Evolutionary conservation across 2,113 vertebrate genomes (phyloP).

Genomic region (Piliocolobus tephrosceles): DNA sequence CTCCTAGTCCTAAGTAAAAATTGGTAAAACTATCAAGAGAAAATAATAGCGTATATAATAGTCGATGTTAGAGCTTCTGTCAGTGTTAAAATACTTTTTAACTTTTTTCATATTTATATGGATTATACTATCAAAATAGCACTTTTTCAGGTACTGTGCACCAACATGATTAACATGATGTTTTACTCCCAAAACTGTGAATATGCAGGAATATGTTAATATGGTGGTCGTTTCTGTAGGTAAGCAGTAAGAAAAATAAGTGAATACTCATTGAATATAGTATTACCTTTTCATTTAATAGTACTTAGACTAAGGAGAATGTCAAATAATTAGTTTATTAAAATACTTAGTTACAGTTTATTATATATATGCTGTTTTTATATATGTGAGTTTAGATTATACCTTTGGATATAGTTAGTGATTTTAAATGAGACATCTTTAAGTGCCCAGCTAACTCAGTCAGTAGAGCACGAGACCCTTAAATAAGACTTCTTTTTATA

Average conservation of each 20-base stretch:
- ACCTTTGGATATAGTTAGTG: conserved; percentile 13
- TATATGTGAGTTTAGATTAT: conserved; percentile 19
- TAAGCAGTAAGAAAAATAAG: conserved; percentile 28
- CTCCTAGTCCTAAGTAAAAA: conserved; percentile 36
- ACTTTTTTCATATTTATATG: conserved; percentile 5
- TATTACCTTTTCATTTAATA: conserved; percentile 18
- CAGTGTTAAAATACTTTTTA: background rate
- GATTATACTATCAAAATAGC: conserved; percentile 1
- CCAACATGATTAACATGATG: background rate
- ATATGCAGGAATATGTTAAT: conserved; percentile 17
- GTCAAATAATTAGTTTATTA: conserved; percentile 17
- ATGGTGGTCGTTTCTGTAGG: conserved; percentile 36
- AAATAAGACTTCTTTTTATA: background rate
- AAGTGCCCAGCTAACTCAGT: background rate
- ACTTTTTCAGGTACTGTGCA: conserved; percentile 29
- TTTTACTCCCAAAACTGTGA: conserved; percentile 34
- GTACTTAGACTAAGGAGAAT: conserved; percentile 28
- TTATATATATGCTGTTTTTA: conserved; percentile 27
- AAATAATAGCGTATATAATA: conserved; percentile 14
- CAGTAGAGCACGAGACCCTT: background rate
- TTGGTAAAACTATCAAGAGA: background rate
- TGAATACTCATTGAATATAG: background rate
- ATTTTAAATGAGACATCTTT: conserved; percentile 57
- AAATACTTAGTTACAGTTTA: conserved; percentile 4
- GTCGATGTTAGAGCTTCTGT: background rate